A percentile compares a stretch with the other conserved stretches of the same genome.
Conservation (phyloP, 23 tunicate species). For the Styela plicata region DNA sequence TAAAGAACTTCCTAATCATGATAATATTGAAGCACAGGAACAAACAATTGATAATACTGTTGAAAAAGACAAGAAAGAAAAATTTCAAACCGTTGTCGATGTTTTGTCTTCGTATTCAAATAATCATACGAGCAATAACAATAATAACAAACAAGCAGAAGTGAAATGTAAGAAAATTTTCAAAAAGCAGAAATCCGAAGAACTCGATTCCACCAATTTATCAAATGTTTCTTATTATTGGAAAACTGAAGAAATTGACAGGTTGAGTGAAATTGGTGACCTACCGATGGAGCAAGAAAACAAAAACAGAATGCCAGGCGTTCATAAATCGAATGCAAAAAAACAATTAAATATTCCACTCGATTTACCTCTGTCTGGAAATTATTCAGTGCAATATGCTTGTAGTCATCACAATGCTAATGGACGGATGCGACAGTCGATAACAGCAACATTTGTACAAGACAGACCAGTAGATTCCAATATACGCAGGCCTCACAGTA, state of each 20-base stretch:
- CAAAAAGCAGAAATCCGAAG: not conserved
- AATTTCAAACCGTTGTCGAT: not conserved
- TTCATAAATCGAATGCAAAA: not conserved
- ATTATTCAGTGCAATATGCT: conserved; percentile 21
- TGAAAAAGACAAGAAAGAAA: not conserved
- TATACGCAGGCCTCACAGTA: conserved; percentile 16
- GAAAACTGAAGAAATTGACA: conserved; percentile 23
- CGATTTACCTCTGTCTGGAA: conserved; percentile 14
- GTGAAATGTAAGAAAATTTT: not conserved
- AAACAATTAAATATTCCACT: not conserved
- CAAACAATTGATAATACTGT: too few relatives aligned
- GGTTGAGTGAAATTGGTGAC: not conserved
- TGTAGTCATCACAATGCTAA: conserved; percentile 4
- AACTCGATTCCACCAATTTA: not conserved
- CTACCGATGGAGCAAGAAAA: not conserved
- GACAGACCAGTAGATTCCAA: conserved; percentile 6
- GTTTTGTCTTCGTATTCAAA: not conserved
- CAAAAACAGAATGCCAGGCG: conserved; percentile 1
- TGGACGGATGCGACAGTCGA: conserved; percentile 25
- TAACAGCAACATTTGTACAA: conserved; percentile 21
- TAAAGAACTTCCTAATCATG: not conserved
- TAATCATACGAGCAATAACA: not conserved
- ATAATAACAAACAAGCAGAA: not conserved
- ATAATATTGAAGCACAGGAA: not conserved
- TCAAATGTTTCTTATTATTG: conserved; percentile 14